Conservation (phyloP, 1,140 invertebrate species). For the Ooceraea biroi region DNA sequence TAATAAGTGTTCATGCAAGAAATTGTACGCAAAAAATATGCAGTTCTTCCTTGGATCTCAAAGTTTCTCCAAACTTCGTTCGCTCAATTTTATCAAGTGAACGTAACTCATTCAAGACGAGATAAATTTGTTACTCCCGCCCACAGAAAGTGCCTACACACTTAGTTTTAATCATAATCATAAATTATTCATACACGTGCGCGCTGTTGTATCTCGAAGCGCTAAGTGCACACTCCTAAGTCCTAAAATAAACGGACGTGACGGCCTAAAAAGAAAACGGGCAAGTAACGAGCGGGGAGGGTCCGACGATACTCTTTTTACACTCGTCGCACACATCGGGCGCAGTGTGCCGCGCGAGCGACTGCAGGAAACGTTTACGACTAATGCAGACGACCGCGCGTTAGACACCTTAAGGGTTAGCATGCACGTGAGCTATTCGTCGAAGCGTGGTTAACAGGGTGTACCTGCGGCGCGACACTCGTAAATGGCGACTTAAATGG, state of each 20-base stretch:
- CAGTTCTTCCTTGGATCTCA: not conserved
- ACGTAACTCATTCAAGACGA: not conserved
- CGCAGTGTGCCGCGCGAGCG: slow-evolving; percentile 33
- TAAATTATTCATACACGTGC: not conserved
- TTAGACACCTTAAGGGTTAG: slow-evolving; percentile 63
- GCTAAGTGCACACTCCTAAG: not conserved
- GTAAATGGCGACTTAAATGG: slow-evolving; percentile 54
- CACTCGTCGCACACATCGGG: slow-evolving; percentile 33
- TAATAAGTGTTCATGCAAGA: not conserved
- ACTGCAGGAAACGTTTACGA: slow-evolving; percentile 63
- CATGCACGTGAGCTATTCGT: slow-evolving; percentile 51
- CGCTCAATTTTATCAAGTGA: not conserved
- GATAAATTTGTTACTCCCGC: not conserved
- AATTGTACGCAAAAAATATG: not conserved
- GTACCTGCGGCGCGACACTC: slow-evolving; percentile 41
- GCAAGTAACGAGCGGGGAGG: slow-evolving; percentile 27
- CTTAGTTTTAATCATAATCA: not conserved
- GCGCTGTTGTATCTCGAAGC: not conserved
- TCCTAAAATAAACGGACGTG: slow-evolving; percentile 10
- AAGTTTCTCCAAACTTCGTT: not conserved
- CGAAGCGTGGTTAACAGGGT: slow-evolving; percentile 55
- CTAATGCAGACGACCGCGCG: slow-evolving; percentile 53
- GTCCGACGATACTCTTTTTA: slow-evolving; percentile 52
- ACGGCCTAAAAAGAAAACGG: not conserved
- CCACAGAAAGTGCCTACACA: not conserved